Percentiles rank a stretch among this genome's conserved stretches.
Evolutionary conservation across 2,888 invertebrate genomes (phyloP).

Genomic region (Drosophila crucigera): DNA sequence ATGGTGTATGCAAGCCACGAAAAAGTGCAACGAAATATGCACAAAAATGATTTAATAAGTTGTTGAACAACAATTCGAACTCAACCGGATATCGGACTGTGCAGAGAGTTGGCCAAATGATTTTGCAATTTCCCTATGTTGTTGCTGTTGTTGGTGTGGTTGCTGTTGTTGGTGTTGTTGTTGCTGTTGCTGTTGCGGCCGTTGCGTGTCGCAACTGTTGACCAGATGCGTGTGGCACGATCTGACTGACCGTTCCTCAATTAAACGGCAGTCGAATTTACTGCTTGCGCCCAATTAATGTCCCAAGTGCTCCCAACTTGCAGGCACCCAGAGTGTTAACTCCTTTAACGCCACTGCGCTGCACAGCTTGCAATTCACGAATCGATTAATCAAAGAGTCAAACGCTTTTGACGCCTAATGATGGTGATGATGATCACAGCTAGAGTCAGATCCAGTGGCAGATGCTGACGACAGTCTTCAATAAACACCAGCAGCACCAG

Average conservation of each 20-base stretch:
- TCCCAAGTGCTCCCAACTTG: conserved; percentile 15
- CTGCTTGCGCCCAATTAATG: conserved; percentile 57
- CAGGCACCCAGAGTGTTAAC: neutral
- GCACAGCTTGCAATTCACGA: conserved; percentile 20
- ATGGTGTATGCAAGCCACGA: conserved; percentile 21
- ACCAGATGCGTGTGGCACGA: conserved; percentile 65
- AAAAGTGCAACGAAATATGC: conserved; percentile 38
- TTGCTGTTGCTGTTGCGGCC: neutral
- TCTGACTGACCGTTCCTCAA: conserved; percentile 40
- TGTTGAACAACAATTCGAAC: conserved; percentile 58
- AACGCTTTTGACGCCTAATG: conserved; percentile 54
- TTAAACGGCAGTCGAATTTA: conserved; percentile 50
- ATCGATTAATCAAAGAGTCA: conserved; percentile 55
- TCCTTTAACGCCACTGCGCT: conserved; percentile 2
- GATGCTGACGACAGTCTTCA: conserved; percentile 43
- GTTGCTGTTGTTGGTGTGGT: conserved; percentile 22
- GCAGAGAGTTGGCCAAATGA: conserved; percentile 46
- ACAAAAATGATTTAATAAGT: conserved; percentile 70
- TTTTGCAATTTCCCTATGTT: conserved; percentile 68
- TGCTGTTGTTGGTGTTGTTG: neutral
- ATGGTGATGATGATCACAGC: conserved; percentile 42
- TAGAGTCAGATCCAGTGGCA: conserved; percentile 7
- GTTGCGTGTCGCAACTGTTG: conserved; percentile 50
- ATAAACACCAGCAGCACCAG: neutral
- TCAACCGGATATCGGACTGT: conserved; percentile 61